Conservation (phyloP, 2,888 invertebrate genomes). For the Coecobrya sp. region DNA sequence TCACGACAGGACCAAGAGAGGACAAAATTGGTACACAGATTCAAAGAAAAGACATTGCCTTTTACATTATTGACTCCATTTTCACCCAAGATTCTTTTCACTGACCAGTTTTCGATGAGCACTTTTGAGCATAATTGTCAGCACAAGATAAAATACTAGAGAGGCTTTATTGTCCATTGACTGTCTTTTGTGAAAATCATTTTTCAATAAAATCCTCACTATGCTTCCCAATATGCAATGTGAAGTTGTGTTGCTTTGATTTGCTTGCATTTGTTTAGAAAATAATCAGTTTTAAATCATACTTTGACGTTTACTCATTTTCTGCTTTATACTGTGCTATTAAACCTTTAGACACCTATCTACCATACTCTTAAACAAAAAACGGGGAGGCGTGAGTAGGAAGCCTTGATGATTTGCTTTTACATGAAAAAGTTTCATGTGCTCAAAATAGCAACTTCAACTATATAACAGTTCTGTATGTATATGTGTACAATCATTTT, state of each 20-base stretch:
- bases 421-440: background rate
- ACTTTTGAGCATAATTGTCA: background rate
- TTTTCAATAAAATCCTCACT: background rate
- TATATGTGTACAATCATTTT: background rate
- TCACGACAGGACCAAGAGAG: conserved; percentile 64
- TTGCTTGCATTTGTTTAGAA: too few relatives aligned
- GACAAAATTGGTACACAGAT: conserved; percentile 46
- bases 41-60: conserved; percentile 23
- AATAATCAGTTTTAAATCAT: too few relatives aligned
- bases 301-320: too few relatives aligned
- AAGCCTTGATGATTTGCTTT: background rate
- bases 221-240: too few relatives aligned
- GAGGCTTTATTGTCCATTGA: background rate
- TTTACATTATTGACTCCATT: conserved; percentile 44
- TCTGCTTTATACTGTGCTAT: too few relatives aligned
- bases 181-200: background rate
- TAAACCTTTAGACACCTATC: too few relatives aligned
- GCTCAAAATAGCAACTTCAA: conserved; percentile 22
- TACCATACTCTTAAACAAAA: too few relatives aligned
- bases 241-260: too few relatives aligned
- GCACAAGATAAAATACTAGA: too few relatives aligned
- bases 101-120: conserved; percentile 10
- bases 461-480: background rate
- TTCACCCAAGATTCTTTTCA: conserved; percentile 70
- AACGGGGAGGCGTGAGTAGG: too few relatives aligned